These are phyloP conservation scores for Chouioia cunea DNA, from an alignment of 2,888 invertebrate genomes.

Conservation along the genomic window DNA sequence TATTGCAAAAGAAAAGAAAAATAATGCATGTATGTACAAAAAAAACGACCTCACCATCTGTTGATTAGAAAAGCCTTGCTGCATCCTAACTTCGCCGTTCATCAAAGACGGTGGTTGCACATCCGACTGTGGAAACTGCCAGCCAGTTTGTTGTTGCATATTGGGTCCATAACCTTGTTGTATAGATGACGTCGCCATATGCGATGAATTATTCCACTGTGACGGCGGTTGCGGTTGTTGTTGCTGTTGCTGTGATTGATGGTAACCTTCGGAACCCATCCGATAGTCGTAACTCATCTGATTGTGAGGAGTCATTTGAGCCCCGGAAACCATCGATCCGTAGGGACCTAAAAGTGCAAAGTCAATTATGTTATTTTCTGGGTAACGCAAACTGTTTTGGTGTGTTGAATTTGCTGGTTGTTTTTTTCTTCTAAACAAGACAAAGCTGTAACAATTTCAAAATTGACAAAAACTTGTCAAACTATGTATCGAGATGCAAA, in stretches of 20 bases:
- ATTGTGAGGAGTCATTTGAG: constrained; percentile 30
- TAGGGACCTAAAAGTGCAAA: constrained; percentile 10
- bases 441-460: not conserved
- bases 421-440: not conserved
- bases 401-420: not conserved
- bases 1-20: not conserved
- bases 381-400: no score
- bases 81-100: constrained; percentile 34
- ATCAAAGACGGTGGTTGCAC: constrained; percentile 15
- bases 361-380: no score
- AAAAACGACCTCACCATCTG: constrained; percentile 25
- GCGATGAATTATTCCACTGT: constrained; percentile 41
- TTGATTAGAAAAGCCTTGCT: constrained; percentile 16
- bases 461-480: no score
- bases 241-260: not conserved
- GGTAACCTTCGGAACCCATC: constrained; percentile 29
- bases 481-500: no score
- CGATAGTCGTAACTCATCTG: constrained; percentile 33
- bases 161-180: not conserved
- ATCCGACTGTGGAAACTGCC: constrained; percentile 26
- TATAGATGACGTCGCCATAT: constrained; percentile 18
- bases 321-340: not conserved
- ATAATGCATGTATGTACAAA: not conserved
- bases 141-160: constrained; percentile 24
- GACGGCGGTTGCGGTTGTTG: constrained; percentile 13